phyloP scores from a whole-genome alignment of 2,888 invertebrate species.

The Ophioninae sp. region DNA sequence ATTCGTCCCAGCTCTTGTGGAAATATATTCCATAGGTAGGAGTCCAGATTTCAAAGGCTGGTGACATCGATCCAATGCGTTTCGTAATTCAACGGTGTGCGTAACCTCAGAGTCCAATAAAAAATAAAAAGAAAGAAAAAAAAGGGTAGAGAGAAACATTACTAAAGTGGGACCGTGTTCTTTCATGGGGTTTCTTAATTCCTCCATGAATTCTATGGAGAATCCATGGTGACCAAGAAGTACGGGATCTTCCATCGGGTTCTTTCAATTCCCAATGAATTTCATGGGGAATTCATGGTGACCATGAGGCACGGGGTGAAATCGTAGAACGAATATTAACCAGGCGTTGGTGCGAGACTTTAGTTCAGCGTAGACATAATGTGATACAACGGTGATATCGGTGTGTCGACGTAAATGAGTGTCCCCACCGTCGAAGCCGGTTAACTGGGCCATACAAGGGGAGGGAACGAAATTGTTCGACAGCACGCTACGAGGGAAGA shows the following conservation, averaged over 20 bases:
- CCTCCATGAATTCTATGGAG: too few species aligned
- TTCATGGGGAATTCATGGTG: not conserved
- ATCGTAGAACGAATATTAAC: slow-evolving; percentile 25
- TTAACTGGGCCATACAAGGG: slow-evolving; percentile 58
- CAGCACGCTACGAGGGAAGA: slow-evolving; percentile 41
- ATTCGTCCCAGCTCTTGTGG: not conserved
- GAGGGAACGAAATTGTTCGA: slow-evolving; percentile 55
- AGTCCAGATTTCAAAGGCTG: slow-evolving; percentile 6
- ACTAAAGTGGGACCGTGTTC: too few species aligned
- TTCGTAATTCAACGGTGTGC: not conserved
- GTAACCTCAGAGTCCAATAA: not conserved
- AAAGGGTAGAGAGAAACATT: too few species aligned
- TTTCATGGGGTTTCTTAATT: too few species aligned
- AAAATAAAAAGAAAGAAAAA: not conserved
- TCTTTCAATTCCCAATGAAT: too few species aligned
- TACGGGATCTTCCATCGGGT: too few species aligned
- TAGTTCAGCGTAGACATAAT: slow-evolving; percentile 13
- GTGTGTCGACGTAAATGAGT: slow-evolving; percentile 51
- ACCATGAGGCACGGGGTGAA: slow-evolving; percentile 9
- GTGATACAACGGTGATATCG: slow-evolving; percentile 31
- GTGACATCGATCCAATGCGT: slow-evolving; percentile 29
- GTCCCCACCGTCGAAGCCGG: slow-evolving; percentile 52
- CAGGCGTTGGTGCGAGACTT: slow-evolving; percentile 36
- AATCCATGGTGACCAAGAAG: too few species aligned
- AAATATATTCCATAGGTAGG: slow-evolving; percentile 4